Evolutionary conservation across 2,888 invertebrate species (phyloP).

Genomic region (Caenorhabditis wallacei): DNA sequence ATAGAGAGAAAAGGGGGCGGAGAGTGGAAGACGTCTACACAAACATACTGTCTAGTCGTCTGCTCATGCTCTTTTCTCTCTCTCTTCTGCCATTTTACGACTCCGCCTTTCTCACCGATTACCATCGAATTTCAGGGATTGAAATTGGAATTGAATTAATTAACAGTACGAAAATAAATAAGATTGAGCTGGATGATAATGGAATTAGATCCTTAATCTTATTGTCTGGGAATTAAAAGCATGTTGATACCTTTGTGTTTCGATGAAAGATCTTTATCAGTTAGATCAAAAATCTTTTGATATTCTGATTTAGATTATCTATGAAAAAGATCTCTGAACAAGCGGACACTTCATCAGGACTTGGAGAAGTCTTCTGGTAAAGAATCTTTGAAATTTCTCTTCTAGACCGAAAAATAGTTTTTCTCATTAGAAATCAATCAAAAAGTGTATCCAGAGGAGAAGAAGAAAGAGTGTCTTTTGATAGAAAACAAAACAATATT

Average conservation of each 20-base stretch:
- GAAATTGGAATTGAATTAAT: constrained; percentile 17
- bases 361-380: too few relatives aligned
- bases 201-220: too few relatives aligned
- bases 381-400: too few relatives aligned
- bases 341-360: too few relatives aligned
- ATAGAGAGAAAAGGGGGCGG: constrained; percentile 19
- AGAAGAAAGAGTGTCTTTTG: not conserved
- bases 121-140: constrained; percentile 31
- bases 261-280: too few relatives aligned
- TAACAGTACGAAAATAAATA: not conserved
- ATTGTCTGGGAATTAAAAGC: too few relatives aligned
- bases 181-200: not conserved
- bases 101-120: constrained; percentile 39
- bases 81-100: constrained; percentile 2
- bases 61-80: constrained; percentile 12
- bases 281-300: too few relatives aligned
- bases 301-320: too few relatives aligned
- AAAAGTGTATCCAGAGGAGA: not conserved
- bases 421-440: not conserved
- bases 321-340: too few relatives aligned
- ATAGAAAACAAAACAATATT: constrained; percentile 48
- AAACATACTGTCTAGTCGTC: constrained; percentile 38
- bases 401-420: too few relatives aligned
- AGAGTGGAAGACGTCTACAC: constrained; percentile 31
- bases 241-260: too few relatives aligned